Base-by-base conservation (phyloP, 2,113 vertebrate species). In the Solea senegalensis region DNA sequence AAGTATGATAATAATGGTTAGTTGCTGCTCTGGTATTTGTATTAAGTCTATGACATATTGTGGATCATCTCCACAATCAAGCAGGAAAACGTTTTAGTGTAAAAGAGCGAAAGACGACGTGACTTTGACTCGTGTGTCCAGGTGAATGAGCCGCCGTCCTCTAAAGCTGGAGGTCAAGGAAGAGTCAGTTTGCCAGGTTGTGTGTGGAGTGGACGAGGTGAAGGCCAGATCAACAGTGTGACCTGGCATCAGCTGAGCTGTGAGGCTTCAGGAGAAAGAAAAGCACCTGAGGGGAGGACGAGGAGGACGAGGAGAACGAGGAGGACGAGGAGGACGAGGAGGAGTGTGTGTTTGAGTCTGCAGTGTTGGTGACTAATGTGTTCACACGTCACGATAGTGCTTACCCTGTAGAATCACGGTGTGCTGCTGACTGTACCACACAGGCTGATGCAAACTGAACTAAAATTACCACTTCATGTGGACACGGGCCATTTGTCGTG, bases 401-500 rank as follows among this genome's bases (percentile, higher is more conserved):
- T 84, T 84, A 76, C 68, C 77, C 86, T 82, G 76, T 69, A 58
- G 65, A 83, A 80, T 69, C 66, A 65, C 72, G 74, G 27, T 66
- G 72, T 68, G 65, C 59, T 68, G 80, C 84, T 84, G 81, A 84
- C 69, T 87, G 80, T 83, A 85, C 89, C 90, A 85, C 87, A 90
- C 89, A 90, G 80, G 70, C 85, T 63, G 85, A 87, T 87, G 71
- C 80, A 86, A 92, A 88, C 78, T 28, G 69, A 86, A 78, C 89
- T 90, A 89, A 87, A 91, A 91, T 88, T 77, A 92, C 82, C 86
- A 65, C 88, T 89, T 91, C 85, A 82, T 76, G 64, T 67, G 84
- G 90, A 92, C 90, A 90, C 72, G 39, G 66, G 88, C 86, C 84
- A 93, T 94, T 94, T 94, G 90, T 93, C 90, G 79, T 81, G 76